Conservation (phyloP, 2,113 vertebrate genomes). For the Platycercus adscitus region DNA sequence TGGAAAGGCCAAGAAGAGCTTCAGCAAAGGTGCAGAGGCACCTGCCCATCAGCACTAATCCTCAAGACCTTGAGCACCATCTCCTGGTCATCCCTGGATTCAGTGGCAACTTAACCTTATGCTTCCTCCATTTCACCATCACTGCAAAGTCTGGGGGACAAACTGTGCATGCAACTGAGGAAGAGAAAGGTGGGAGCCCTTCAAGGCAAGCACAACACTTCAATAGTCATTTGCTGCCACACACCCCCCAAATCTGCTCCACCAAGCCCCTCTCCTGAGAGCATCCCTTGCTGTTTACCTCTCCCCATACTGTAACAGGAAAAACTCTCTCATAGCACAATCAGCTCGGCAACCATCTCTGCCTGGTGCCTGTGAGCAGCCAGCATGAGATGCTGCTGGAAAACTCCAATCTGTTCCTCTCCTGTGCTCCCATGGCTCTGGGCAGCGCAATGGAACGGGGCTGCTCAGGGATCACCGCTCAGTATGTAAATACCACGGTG, state of each 20-base stretch:
- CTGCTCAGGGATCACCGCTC: not conserved
- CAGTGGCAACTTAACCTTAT: not conserved
- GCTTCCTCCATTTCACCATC: not conserved
- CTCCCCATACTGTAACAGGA: not conserved
- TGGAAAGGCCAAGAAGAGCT: not conserved
- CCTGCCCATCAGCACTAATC: not conserved
- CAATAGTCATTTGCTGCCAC: not conserved
- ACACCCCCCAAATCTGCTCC: not conserved
- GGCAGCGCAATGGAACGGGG: not conserved
- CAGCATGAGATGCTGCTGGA: not conserved
- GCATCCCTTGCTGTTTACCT: not conserved
- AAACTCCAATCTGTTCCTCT: not conserved
- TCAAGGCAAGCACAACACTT: accelerated
- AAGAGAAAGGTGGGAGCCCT: not conserved
- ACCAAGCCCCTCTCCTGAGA: not conserved
- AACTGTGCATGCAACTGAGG: accelerated
- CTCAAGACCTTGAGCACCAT: slow-evolving; percentile 78
- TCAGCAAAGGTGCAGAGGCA: not conserved
- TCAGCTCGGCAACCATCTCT: not conserved
- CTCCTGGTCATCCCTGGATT: slow-evolving; percentile 74
- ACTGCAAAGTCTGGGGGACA: not conserved
- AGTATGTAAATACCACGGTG: not conserved
- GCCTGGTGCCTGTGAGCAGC: not conserved
- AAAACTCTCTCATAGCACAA: not conserved
- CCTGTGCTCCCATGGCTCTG: accelerated